phyloP scores from a whole-genome alignment of 2,888 invertebrate species.

The Idaea straminata region DNA sequence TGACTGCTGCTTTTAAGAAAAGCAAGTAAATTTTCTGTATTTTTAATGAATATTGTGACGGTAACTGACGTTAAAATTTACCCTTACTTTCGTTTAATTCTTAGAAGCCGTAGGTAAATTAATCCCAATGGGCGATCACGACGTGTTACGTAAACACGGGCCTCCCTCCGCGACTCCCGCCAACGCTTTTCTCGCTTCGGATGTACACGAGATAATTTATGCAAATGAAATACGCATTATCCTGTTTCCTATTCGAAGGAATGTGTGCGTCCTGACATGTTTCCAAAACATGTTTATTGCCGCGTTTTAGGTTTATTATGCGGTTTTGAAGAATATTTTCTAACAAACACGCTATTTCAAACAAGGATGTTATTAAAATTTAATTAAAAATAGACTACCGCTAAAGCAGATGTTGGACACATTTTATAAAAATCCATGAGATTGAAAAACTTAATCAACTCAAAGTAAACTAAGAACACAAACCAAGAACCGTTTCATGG shows the following conservation, averaged over 20 bases:
- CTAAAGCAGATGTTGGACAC: slow-evolving; percentile 14
- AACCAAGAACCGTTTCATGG: slow-evolving; percentile 50
- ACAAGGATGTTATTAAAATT: slow-evolving; percentile 39
- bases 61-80: slow-evolving; percentile 27
- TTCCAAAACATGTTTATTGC: slow-evolving; percentile 67
- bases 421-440: slow-evolving; percentile 35
- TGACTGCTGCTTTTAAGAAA: slow-evolving; percentile 37
- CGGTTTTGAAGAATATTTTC: slow-evolving; percentile 45
- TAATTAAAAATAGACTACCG: slow-evolving; percentile 28
- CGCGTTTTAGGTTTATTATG: slow-evolving; percentile 69
- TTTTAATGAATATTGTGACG: slow-evolving; percentile 17
- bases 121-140: slow-evolving; percentile 56
- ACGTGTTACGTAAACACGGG: slow-evolving; percentile 64
- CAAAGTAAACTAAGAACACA: slow-evolving; percentile 41
- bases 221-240: slow-evolving; percentile 76
- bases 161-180: slow-evolving; percentile 44
- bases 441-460: slow-evolving; percentile 58
- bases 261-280: slow-evolving; percentile 56
- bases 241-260: slow-evolving; percentile 61
- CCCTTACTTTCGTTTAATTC: slow-evolving; percentile 35
- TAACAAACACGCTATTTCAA: slow-evolving; percentile 38
- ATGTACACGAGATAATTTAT: slow-evolving; percentile 72
- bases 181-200: slow-evolving; percentile 34
- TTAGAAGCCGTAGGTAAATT: slow-evolving; percentile 57
- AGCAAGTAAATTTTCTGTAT: slow-evolving; percentile 26